Percentiles rank a stretch among this genome's conserved stretches.
These are phyloP conservation scores for Oncorhynchus masou DNA, from an alignment of 2,113 vertebrate species.

Conservation along the genomic window DNA sequence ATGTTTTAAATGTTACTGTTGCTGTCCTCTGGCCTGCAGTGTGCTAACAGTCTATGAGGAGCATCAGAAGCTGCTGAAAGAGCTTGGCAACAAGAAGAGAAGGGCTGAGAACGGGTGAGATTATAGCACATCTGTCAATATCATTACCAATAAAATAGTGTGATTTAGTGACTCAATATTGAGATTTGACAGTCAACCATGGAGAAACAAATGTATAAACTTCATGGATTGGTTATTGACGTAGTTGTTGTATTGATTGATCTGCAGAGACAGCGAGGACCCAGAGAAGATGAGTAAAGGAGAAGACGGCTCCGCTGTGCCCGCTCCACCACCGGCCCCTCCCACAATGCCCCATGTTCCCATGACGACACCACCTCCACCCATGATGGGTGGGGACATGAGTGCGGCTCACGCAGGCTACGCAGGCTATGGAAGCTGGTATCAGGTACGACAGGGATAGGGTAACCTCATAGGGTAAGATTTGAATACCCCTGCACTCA, in stretches of 20 bases:
- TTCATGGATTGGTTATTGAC: neutral
- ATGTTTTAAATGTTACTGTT: too few relatives aligned
- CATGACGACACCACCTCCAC: constrained; percentile 66
- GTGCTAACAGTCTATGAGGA: constrained; percentile 78
- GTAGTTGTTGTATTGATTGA: neutral
- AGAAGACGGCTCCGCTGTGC: constrained; percentile 57
- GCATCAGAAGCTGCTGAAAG: constrained; percentile 80
- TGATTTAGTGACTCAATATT: neutral
- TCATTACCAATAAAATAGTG: neutral
- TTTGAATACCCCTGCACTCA: neutral
- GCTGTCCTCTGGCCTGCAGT: constrained; percentile 49
- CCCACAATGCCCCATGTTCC: constrained; percentile 45
- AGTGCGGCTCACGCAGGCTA: constrained; percentile 32
- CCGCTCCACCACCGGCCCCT: constrained; percentile 13
- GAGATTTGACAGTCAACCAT: too few relatives aligned
- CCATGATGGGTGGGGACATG: constrained; percentile 65
- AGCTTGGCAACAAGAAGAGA: constrained; percentile 73
- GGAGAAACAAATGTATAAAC: neutral
- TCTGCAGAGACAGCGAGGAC: constrained; percentile 65
- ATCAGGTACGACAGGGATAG: constrained; percentile 67
- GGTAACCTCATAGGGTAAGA: too few relatives aligned
- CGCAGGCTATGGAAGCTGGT: constrained; percentile 72
- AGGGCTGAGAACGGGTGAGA: constrained; percentile 77
- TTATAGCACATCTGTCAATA: too few relatives aligned
- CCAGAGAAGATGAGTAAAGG: constrained; percentile 69